These are phyloP conservation scores for Ypsolopha scabrella DNA, from an alignment of 2,888 invertebrate genomes.

Conservation along the genomic window DNA sequence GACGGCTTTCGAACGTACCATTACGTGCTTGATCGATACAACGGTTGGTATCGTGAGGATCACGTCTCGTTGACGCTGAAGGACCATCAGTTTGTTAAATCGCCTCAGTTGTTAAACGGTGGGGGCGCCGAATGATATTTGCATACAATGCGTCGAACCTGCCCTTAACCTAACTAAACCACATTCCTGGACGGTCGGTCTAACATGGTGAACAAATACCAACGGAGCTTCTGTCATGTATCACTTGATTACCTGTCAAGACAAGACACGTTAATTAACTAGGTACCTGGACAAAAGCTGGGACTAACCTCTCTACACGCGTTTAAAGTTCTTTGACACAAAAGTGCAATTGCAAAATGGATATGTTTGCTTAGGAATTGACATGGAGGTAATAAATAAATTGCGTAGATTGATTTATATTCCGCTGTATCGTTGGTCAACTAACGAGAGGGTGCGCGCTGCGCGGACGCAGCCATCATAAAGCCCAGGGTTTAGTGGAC, in stretches of 20 bases:
- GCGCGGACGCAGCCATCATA: constrained; percentile 21
- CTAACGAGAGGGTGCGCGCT: constrained; percentile 18
- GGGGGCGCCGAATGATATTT: constrained; percentile 39
- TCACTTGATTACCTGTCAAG: too few species aligned
- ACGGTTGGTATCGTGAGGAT: constrained; percentile 38
- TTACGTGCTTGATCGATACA: constrained; percentile 52
- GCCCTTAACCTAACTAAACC: constrained; percentile 22
- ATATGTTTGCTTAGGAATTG: constrained; percentile 21
- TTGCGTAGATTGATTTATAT: constrained; percentile 21
- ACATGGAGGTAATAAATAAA: constrained; percentile 21
- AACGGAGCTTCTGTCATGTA: too few species aligned
- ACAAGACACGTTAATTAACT: too few species aligned
- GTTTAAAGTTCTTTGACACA: neutral
- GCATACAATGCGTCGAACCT: constrained; percentile 49
- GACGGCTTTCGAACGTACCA: constrained; percentile 18
- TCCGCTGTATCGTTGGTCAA: constrained; percentile 21
- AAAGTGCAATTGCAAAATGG: constrained; percentile 8
- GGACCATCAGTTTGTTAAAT: constrained; percentile 50
- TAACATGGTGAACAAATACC: too few species aligned
- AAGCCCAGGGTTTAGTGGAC: constrained; percentile 29
- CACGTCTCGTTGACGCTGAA: constrained; percentile 31
- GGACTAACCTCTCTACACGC: too few species aligned
- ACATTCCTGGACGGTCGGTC: constrained; percentile 24
- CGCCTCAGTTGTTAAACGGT: constrained; percentile 32
- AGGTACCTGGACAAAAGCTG: too few species aligned